Percentiles rank a stretch among this genome's conserved stretches.
Conservation (phyloP, 2,797 vertebrate species). For the Eospalax fontanierii region DNA sequence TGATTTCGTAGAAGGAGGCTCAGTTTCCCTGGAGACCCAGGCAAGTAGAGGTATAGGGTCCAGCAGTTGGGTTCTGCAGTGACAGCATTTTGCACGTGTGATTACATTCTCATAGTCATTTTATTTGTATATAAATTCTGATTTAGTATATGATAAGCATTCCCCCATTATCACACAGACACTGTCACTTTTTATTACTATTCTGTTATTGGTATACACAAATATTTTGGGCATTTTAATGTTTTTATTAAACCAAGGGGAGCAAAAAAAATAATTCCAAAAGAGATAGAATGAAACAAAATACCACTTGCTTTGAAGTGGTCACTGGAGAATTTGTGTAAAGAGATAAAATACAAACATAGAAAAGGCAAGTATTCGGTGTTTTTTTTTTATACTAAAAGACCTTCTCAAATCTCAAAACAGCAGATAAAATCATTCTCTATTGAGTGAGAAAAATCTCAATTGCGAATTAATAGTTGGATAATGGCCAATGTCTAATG, state of each 20-base stretch:
- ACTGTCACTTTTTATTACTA: slow-evolving; percentile 4
- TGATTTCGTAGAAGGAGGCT: slow-evolving; percentile 81
- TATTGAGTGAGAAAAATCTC: slow-evolving; percentile 11
- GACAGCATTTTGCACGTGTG: neutral
- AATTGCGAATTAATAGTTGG: neutral
- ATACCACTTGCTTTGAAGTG: neutral
- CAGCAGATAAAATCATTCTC: neutral
- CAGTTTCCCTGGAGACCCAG: too few species aligned
- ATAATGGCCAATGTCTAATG: neutral
- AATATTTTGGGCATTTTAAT: slow-evolving; percentile 19
- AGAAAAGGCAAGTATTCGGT: neutral
- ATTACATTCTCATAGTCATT: slow-evolving; percentile 57
- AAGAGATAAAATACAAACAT: neutral
- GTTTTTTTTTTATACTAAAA: neutral
- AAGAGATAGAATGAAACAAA: slow-evolving; percentile 40
- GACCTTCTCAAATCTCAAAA: neutral
- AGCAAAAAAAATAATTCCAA: slow-evolving; percentile 1
- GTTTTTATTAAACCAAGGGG: slow-evolving; percentile 11
- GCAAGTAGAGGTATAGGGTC: too few species aligned
- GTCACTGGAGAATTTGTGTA: neutral
- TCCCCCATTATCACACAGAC: slow-evolving; percentile 19
- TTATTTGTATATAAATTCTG: slow-evolving; percentile 64
- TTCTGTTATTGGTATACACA: neutral
- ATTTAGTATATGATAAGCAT: neutral
- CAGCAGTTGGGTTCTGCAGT: neutral